A percentile compares a stretch with the other conserved stretches of the same genome.
phyloP scores from a whole-genome alignment of 2,888 invertebrate species.

The Drosophila subsilvestris region DNA sequence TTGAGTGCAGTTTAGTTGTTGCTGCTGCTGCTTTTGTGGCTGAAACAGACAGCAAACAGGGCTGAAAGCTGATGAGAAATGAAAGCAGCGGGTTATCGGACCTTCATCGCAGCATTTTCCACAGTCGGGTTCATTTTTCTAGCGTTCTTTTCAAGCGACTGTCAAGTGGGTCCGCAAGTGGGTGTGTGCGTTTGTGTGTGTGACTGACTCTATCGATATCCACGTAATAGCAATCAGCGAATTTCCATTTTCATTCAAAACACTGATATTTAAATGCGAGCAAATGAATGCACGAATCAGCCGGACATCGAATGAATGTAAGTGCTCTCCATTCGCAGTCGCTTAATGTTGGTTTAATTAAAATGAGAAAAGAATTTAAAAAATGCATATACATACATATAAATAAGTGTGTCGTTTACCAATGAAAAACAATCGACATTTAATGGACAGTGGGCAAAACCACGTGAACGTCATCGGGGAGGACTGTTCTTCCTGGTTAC shows the following conservation, averaged over 20 bases:
- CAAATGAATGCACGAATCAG: conserved; percentile 22
- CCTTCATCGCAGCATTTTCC: conserved; percentile 6
- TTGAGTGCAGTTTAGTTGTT: conserved; percentile 54
- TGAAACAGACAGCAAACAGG: conserved; percentile 41
- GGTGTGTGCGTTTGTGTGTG: not conserved
- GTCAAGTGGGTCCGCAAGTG: too few relatives aligned
- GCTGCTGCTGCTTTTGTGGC: conserved; percentile 23
- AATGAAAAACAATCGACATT: conserved; percentile 32
- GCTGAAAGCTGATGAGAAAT: conserved; percentile 36
- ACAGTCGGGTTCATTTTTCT: conserved; percentile 11
- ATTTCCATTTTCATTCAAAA: conserved; percentile 14
- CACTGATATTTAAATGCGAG: conserved; percentile 17
- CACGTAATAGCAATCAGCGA: conserved; percentile 22
- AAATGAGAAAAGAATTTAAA: conserved; percentile 30
- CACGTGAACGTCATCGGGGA: conserved; percentile 66
- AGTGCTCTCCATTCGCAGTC: conserved; percentile 18
- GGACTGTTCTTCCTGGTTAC: conserved; percentile 32
- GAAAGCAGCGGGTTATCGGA: conserved; percentile 30
- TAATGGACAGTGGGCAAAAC: conserved; percentile 52
- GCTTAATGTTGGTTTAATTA: conserved; percentile 45
- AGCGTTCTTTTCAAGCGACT: not conserved
- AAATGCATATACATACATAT: not conserved
- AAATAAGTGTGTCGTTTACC: conserved; percentile 11
- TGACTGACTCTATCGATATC: conserved; percentile 2
- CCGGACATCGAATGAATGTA: conserved; percentile 14